phyloP scores from a whole-genome alignment of 1,140 invertebrate species.

The Dufourea novaeangliae region DNA sequence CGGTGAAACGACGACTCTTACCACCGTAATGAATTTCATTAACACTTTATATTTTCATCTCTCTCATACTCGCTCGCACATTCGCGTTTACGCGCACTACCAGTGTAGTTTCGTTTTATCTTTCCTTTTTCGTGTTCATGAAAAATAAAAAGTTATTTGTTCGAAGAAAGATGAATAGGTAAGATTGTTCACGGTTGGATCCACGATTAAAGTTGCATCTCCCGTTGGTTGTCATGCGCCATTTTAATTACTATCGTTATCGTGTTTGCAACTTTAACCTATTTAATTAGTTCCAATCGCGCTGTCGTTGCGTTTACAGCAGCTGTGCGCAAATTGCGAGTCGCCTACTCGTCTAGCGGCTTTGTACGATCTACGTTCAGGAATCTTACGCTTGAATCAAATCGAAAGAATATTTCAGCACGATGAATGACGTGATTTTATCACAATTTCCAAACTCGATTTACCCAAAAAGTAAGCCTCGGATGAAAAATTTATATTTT shows the following conservation, averaged over 20 bases:
- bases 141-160: neutral
- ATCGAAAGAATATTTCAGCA: no score
- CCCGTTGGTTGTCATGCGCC: slow-evolving; percentile 31
- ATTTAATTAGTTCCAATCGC: slow-evolving; percentile 77
- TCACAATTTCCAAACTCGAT: no score
- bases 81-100: neutral
- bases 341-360: slow-evolving; percentile 30
- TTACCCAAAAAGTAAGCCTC: no score
- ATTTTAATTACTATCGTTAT: slow-evolving; percentile 77
- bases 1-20: slow-evolving; percentile 27
- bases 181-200: no score
- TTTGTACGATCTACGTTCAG: no score
- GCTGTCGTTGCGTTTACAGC: slow-evolving; percentile 28
- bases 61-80: neutral
- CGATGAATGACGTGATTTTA: no score
- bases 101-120: neutral
- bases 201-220: no score
- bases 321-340: slow-evolving; percentile 29
- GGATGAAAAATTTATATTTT: no score
- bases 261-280: slow-evolving; percentile 78
- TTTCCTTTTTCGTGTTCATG: neutral
- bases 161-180: no score
- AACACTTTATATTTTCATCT: slow-evolving; percentile 49
- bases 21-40: slow-evolving; percentile 74
- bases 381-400: no score